Conservation (phyloP, 2,888 invertebrate genomes). For the Drosophila affinis region DNA sequence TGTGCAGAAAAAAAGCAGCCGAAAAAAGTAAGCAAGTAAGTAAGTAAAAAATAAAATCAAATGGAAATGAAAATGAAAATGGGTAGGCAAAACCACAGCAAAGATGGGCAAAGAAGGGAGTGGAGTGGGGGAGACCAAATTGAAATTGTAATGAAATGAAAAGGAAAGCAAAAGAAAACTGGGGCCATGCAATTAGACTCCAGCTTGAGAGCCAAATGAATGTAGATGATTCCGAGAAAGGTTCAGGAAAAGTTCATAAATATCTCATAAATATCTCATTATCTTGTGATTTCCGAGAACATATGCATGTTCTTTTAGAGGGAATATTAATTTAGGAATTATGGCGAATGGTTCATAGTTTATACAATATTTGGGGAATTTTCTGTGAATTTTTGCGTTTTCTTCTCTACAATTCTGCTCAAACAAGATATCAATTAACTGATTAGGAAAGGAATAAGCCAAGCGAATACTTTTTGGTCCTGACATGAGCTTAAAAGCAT, state of each 20-base stretch:
- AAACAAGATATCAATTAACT: neutral
- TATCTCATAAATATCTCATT: slow-evolving; percentile 19
- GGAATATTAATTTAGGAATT: neutral
- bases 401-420: neutral
- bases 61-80: slow-evolving; percentile 31
- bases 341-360: neutral
- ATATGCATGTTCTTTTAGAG: neutral
- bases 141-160: slow-evolving; percentile 49
- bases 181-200: slow-evolving; percentile 41
- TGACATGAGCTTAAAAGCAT: neutral
- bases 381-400: neutral
- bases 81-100: slow-evolving; percentile 22
- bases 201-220: slow-evolving; percentile 28
- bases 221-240: slow-evolving; percentile 2
- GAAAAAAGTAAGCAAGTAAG: slow-evolving; percentile 7
- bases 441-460: neutral
- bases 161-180: slow-evolving; percentile 33
- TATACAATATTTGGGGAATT: neutral
- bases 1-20: slow-evolving; percentile 47
- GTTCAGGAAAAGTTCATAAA: slow-evolving; percentile 23
- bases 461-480: neutral
- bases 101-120: slow-evolving; percentile 2
- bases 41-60: slow-evolving; percentile 41
- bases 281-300: slow-evolving; percentile 12
- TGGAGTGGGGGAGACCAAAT: slow-evolving; percentile 23